Conservation (phyloP, 2,888 invertebrate species). For the Elmis aenea region DNA sequence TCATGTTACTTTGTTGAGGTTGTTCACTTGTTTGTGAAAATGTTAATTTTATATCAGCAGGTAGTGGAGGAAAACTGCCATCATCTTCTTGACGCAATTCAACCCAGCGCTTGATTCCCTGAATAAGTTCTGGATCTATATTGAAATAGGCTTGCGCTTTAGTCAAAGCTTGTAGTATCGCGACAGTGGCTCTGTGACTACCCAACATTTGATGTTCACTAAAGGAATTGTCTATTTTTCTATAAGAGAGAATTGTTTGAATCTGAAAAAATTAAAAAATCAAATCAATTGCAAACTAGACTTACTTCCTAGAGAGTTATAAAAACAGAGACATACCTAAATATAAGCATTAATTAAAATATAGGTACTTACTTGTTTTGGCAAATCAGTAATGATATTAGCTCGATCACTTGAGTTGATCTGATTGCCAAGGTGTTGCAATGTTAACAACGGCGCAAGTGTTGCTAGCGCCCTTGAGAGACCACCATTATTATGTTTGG, state of each 20-base stretch:
- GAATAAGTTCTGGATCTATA: constrained; percentile 57
- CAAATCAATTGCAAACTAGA: no score
- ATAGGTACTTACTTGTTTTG: constrained; percentile 53
- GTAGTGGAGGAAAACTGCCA: constrained; percentile 56
- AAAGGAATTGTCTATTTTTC: constrained; percentile 62
- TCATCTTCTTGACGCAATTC: constrained; percentile 56
- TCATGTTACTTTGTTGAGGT: constrained; percentile 4
- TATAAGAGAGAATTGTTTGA: constrained; percentile 58
- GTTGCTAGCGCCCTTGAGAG: constrained; percentile 54
- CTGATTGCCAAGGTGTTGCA: constrained; percentile 46
- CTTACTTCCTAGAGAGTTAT: no score
- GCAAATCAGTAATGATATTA: constrained; percentile 50
- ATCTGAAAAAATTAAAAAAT: constrained; percentile 51
- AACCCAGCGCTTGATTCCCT: constrained; percentile 58
- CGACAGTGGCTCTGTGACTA: constrained; percentile 57
- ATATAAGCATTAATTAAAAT: no score
- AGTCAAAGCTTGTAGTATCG: constrained; percentile 55
- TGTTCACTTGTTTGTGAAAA: constrained; percentile 6
- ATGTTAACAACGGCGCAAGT: constrained; percentile 53
- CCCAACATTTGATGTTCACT: constrained; percentile 61
- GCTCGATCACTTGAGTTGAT: constrained; percentile 52
- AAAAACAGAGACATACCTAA: no score
- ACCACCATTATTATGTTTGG: constrained; percentile 34
- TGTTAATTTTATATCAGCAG: constrained; percentile 52
- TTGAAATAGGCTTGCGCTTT: constrained; percentile 59